These are phyloP conservation scores for Caenorhabditis plicata DNA, from an alignment of 2,888 invertebrate genomes.

Conservation along the genomic window DNA sequence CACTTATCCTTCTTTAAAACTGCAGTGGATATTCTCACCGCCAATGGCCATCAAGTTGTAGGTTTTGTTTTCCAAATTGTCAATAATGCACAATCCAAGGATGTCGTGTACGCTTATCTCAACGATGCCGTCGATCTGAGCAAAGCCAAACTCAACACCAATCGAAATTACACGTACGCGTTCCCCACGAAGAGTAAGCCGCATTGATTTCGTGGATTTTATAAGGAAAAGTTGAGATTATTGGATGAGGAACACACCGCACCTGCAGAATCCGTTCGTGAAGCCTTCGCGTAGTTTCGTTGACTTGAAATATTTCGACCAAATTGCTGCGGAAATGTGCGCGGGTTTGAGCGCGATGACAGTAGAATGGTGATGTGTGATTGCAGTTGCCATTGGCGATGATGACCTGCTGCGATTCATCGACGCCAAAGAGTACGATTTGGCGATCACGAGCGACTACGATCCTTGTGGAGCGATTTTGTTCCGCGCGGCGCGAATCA, in stretches of 20 bases:
- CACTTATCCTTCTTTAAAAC: too few relatives aligned
- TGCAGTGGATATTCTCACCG: constrained; percentile 8
- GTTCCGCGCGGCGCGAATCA: constrained; percentile 11
- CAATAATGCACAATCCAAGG: constrained; percentile 11
- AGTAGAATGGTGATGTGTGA: not conserved
- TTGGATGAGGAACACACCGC: constrained; percentile 8
- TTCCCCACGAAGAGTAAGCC: not conserved
- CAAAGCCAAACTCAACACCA: not conserved
- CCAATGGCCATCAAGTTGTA: constrained; percentile 20
- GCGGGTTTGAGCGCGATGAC: not conserved
- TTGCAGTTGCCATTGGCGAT: constrained; percentile 14
- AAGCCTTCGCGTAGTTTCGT: constrained; percentile 6
- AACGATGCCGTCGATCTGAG: constrained; percentile 16
- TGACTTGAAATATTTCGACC: constrained; percentile 14
- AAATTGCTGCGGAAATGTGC: constrained; percentile 13
- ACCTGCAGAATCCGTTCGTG: constrained; percentile 15
- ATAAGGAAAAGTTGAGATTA: constrained; percentile 4
- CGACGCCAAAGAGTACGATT: constrained; percentile 17
- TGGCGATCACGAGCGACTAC: constrained; percentile 25
- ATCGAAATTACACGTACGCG: not conserved
- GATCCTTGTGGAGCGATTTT: constrained; percentile 28
- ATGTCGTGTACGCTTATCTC: constrained; percentile 12
- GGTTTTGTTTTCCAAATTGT: too few relatives aligned
- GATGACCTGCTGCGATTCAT: constrained; percentile 15
- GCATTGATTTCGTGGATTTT: not conserved